These are phyloP conservation scores for Brachycybe producta DNA, from an alignment of 2,888 invertebrate genomes.

Conservation along the genomic window DNA sequence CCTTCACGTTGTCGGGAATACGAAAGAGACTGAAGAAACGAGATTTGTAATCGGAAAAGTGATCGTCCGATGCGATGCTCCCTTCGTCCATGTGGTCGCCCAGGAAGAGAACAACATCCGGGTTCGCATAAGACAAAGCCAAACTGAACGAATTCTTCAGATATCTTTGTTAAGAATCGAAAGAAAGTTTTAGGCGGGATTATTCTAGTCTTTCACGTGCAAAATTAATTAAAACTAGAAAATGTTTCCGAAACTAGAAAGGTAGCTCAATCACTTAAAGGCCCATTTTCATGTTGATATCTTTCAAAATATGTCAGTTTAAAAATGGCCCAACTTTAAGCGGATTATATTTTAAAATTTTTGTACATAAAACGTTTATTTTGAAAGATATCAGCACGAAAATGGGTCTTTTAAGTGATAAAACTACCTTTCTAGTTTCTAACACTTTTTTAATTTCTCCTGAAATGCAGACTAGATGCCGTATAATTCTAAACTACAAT, in stretches of 20 bases:
- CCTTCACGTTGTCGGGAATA: conserved; percentile 29
- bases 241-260: neutral
- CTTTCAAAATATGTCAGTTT: too few species aligned
- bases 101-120: conserved; percentile 74
- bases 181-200: neutral
- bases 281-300: too few species aligned
- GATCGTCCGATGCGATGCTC: conserved; percentile 53
- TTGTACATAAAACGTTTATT: too few species aligned
- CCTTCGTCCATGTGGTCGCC: conserved; percentile 96
- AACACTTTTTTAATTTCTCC: too few species aligned
- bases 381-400: too few species aligned
- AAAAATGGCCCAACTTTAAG: too few species aligned
- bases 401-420: too few species aligned
- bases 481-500: too few species aligned
- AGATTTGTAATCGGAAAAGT: conserved; percentile 59
- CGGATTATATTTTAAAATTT: too few species aligned
- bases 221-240: neutral
- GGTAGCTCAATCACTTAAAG: neutral
- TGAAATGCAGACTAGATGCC: too few species aligned
- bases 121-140: conserved; percentile 36
- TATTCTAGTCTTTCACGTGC: neutral
- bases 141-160: conserved; percentile 56
- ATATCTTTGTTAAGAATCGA: conserved; percentile 47
- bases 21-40: conserved; percentile 56
- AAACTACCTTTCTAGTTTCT: too few species aligned